phyloP scores from a whole-genome alignment of 1,140 invertebrate genomes.

The Episyrphus balteatus region DNA sequence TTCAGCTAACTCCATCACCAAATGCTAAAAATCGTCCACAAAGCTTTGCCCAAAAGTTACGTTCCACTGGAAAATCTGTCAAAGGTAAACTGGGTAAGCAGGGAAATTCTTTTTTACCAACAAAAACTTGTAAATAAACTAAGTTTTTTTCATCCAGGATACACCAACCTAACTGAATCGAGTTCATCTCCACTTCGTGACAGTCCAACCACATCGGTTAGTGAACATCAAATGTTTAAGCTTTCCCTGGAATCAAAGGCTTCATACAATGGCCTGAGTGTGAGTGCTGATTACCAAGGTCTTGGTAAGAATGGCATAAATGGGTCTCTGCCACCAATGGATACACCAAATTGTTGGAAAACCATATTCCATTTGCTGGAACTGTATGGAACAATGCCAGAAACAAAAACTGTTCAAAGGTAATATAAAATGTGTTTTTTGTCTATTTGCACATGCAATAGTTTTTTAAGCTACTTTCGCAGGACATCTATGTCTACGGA shows the following conservation, averaged over 20 bases:
- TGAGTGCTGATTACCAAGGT: constrained; percentile 29
- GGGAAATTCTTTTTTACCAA: too few relatives aligned
- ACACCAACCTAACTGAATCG: constrained; percentile 40
- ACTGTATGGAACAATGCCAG: constrained; percentile 86
- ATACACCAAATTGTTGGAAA: constrained; percentile 81
- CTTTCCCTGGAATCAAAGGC: constrained; percentile 29
- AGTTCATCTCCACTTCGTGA: constrained; percentile 58
- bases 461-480: constrained; percentile 4
- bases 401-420: constrained; percentile 72
- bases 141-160: constrained; percentile 19
- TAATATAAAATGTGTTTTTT: constrained; percentile 8
- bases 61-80: constrained; percentile 71
- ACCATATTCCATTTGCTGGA: constrained; percentile 88
- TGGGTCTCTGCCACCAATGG: constrained; percentile 11
- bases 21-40: constrained; percentile 62
- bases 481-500: constrained; percentile 7
- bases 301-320: constrained; percentile 19
- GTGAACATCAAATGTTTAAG: constrained; percentile 44
- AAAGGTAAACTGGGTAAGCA: constrained; percentile 50
- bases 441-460: too few relatives aligned
- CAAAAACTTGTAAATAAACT: neutral
- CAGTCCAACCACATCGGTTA: constrained; percentile 45
- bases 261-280: constrained; percentile 29
- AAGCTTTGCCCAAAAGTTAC: constrained; percentile 74
- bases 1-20: constrained; percentile 45